A percentile compares a stretch with the other conserved stretches of the same genome.
Conservation (phyloP, 2,888 invertebrate genomes). For the Drosophila rellima region DNA sequence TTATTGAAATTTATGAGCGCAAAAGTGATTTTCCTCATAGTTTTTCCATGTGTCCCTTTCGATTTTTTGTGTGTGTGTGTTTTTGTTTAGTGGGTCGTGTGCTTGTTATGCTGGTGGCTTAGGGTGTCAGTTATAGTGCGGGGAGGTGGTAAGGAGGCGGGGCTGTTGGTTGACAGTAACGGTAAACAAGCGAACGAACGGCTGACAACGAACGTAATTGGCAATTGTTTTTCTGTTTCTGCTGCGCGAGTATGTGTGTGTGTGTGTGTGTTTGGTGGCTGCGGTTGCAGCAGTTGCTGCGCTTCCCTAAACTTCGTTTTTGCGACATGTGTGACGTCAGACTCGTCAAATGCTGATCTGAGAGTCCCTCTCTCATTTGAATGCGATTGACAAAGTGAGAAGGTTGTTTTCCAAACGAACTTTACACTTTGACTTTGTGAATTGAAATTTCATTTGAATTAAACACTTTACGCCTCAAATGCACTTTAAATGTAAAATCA, state of each 20-base stretch:
- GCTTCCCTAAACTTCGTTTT: constrained; percentile 41
- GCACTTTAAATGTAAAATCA: constrained; percentile 43
- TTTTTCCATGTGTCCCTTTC: constrained; percentile 53
- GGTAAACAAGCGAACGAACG: constrained; percentile 50
- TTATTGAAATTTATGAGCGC: constrained; percentile 80
- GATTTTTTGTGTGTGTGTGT: constrained; percentile 29
- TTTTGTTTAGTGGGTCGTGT: constrained; percentile 30
- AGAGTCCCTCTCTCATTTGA: constrained; percentile 52
- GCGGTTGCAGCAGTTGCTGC: constrained; percentile 30
- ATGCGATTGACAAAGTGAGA: constrained; percentile 42
- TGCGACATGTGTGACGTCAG: constrained; percentile 65
- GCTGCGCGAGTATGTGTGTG: neutral
- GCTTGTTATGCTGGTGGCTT: constrained; percentile 62
- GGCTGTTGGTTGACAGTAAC: constrained; percentile 34
- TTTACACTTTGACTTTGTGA: constrained; percentile 3
- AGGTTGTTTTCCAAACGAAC: constrained; percentile 22
- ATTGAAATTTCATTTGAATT: constrained; percentile 38
- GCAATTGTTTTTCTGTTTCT: constrained; percentile 75
- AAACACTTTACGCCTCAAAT: constrained; percentile 29
- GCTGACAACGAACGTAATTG: constrained; percentile 67
- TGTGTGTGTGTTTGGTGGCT: constrained; percentile 34
- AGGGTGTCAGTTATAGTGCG: constrained; percentile 29
- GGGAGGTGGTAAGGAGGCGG: neutral
- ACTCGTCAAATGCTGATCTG: constrained; percentile 69
- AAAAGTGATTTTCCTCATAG: constrained; percentile 81